Evolutionary conservation across 1,140 invertebrate species (phyloP), one percentile per base, ranked within the genome.

Genomic region (Caenorhabditis remanei): DNA sequence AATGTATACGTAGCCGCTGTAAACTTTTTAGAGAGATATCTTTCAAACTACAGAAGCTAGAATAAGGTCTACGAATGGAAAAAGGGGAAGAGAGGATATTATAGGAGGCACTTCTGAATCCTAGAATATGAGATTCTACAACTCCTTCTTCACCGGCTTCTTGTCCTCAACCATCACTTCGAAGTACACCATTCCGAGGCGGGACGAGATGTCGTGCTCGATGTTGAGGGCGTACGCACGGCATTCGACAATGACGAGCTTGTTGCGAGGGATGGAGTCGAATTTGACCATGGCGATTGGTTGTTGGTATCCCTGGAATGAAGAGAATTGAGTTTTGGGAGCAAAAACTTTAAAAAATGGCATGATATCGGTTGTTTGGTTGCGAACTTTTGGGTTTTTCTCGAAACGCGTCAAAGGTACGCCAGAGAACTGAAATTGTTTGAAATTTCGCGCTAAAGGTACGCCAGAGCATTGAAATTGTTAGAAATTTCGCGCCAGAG

Each of bases 191-290:
- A 91, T 82, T 43, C 90, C 90, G 41, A 91, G 90, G 48, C 91
- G 82, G 48, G 86, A 88, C 32, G 84, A 88, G 63, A 88, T 88
- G 65, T 92, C 92, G 40, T 89, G 90, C 65, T 89, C 89, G 79
- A 92, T 93, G 85, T 92, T 92, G 9, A 89, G 87, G 14, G 91
- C 92, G 83, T 92, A 92, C 11, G 92, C 91, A 55, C 89, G 87
- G 83, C 91, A 92, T 79, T 92, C 91, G 13, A 92, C 88, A 61
- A 92, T 85, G 6, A 92, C 92, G 21, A 92, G 61, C 40, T 90
- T 92, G 84, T 93, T 93, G 19, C 83, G 65, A 7, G 92, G 92
- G 41, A 93, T 87, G 1, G 84, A 79, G 1, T 84, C 90, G 90
- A 92, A 92, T 84, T 93, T 93, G 41, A 92, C 92, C 87, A 92